These are phyloP conservation scores for Drosophila hawaiiensis DNA, from an alignment of 2,888 invertebrate genomes.

Conservation along the genomic window DNA sequence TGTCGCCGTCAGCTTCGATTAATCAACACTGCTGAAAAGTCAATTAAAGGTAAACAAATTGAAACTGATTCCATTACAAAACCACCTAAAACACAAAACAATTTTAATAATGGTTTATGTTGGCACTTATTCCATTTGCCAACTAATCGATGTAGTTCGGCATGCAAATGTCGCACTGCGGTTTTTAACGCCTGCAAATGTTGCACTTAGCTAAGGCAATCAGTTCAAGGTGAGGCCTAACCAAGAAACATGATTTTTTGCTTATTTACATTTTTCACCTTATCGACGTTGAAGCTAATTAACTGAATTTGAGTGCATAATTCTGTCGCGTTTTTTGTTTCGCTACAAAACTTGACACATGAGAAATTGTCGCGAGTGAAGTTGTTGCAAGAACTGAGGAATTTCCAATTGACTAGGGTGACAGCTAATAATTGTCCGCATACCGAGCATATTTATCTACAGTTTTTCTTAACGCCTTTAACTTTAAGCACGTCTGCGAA, in stretches of 20 bases:
- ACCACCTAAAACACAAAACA: conserved; percentile 50
- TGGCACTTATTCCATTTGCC: conserved; percentile 48
- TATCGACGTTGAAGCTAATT: conserved; percentile 12
- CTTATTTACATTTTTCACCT: neutral
- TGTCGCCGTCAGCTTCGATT: conserved; percentile 44
- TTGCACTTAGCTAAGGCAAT: neutral
- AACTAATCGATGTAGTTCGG: conserved; percentile 58
- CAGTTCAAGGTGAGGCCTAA: neutral
- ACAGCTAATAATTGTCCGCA: conserved; percentile 1
- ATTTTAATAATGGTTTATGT: conserved; percentile 57
- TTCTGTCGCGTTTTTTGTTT: neutral
- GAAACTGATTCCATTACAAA: conserved; percentile 71
- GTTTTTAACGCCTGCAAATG: conserved; percentile 32
- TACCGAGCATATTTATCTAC: neutral
- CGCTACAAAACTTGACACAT: neutral
- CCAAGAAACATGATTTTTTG: conserved; percentile 2
- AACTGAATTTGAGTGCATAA: neutral
- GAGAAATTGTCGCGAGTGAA: conserved; percentile 6
- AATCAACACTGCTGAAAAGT: conserved; percentile 75
- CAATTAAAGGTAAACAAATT: conserved; percentile 81
- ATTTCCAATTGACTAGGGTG: conserved; percentile 8
- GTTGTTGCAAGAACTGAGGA: neutral
- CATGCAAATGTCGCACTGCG: conserved; percentile 22
- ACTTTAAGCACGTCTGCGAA: conserved; percentile 29
- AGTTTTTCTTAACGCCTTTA: conserved; percentile 2